phyloP scores from a whole-genome alignment of 2,888 invertebrate species.

The Chymomyza fuscimana region DNA sequence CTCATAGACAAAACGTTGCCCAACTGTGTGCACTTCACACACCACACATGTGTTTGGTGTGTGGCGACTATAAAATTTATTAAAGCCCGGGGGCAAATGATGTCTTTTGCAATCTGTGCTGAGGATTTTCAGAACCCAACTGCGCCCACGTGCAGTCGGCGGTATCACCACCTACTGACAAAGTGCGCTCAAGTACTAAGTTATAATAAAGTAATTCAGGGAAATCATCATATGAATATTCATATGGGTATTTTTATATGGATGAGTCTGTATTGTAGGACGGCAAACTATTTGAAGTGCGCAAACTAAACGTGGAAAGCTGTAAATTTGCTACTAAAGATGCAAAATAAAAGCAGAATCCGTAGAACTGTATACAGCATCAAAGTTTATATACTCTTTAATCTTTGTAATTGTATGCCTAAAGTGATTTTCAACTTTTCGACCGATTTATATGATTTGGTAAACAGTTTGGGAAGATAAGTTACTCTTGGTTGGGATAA shows the following conservation, averaged over 20 bases:
- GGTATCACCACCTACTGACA: neutral
- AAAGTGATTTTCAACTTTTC: too few species aligned
- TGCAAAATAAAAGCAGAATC: constrained; percentile 43
- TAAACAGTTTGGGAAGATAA: too few species aligned
- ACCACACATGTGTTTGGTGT: constrained; percentile 33
- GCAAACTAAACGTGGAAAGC: constrained; percentile 68
- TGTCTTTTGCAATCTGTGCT: neutral
- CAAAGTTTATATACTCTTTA: neutral
- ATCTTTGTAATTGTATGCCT: neutral
- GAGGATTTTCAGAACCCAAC: constrained; percentile 5
- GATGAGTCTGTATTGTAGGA: neutral
- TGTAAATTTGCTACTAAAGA: constrained; percentile 70
- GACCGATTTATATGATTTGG: too few species aligned
- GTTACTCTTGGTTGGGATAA: too few species aligned
- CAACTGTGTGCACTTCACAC: constrained; percentile 12
- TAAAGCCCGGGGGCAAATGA: constrained; percentile 63
- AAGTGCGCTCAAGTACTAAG: constrained; percentile 10
- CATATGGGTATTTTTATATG: neutral
- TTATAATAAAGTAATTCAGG: constrained; percentile 69
- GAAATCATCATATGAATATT: constrained; percentile 54
- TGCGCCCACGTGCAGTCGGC: constrained; percentile 8
- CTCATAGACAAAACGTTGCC: neutral
- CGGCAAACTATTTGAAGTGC: constrained; percentile 56
- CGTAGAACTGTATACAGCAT: neutral
- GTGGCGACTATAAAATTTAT: constrained; percentile 70